Evolutionary conservation across 2,113 vertebrate species (phyloP).

Genomic region (Neodontobutis hainanensis): DNA sequence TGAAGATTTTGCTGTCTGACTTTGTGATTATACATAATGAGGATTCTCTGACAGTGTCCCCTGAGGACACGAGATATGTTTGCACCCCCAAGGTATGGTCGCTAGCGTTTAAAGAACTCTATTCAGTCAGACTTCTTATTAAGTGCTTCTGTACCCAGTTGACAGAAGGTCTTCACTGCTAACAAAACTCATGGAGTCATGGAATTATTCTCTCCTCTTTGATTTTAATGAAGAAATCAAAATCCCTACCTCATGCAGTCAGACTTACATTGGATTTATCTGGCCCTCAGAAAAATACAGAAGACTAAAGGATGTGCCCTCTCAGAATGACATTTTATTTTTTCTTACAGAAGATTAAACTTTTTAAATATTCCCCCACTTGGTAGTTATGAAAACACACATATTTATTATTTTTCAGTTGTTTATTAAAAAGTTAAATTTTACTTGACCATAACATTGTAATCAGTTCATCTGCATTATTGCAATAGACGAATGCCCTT

Average conservation of each 20-base stretch:
- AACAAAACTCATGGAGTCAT: slow-evolving; percentile 6
- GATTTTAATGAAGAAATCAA: slow-evolving; percentile 24
- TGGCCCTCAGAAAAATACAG: too few relatives aligned
- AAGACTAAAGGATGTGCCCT: too few relatives aligned
- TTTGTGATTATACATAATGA: slow-evolving; percentile 68
- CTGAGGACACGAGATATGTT: slow-evolving; percentile 43
- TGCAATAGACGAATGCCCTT: neutral
- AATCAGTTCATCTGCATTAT: neutral
- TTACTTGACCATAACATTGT: neutral
- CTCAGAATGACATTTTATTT: too few relatives aligned
- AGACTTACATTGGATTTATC: neutral
- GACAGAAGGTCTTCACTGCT: slow-evolving; percentile 15
- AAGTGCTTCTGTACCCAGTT: slow-evolving; percentile 17
- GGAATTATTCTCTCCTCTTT: slow-evolving; percentile 12
- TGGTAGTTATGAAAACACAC: neutral
- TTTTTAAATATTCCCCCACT: too few relatives aligned
- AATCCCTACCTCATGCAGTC: slow-evolving; percentile 7
- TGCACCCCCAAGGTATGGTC: slow-evolving; percentile 46
- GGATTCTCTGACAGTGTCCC: slow-evolving; percentile 61
- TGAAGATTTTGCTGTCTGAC: slow-evolving; percentile 73
- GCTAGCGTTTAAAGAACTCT: slow-evolving; percentile 38
- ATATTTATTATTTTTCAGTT: neutral
- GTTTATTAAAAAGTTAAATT: neutral
- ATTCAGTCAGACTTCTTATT: slow-evolving; percentile 27
- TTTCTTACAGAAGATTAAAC: too few relatives aligned